Evolutionary conservation across 2,113 vertebrate genomes (phyloP).

Genomic region (Tylochromis polylepis): DNA sequence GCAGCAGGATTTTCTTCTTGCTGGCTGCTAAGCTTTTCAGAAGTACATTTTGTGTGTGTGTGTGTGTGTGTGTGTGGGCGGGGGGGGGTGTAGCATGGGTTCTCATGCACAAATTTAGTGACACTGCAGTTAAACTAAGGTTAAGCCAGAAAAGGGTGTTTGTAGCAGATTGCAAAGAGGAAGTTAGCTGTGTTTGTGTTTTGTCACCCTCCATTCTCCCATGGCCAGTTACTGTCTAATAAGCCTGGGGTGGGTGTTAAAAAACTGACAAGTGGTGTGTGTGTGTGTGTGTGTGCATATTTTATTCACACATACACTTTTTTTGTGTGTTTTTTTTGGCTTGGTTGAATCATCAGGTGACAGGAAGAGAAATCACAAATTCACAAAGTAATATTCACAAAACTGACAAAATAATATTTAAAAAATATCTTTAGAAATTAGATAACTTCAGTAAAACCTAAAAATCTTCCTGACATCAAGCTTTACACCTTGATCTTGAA

Average conservation of each 20-base stretch:
- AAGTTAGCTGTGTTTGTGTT: constrained; percentile 16
- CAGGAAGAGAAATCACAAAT: background rate
- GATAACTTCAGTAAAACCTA: background rate
- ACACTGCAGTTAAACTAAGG: background rate
- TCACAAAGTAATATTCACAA: background rate
- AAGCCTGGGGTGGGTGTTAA: background rate
- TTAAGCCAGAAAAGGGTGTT: constrained; percentile 17
- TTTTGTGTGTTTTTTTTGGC: too few relatives aligned
- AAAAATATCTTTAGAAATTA: background rate
- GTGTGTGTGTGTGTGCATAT: background rate
- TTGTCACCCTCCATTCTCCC: background rate
- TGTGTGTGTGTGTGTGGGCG: background rate
- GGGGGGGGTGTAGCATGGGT: background rate
- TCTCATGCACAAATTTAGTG: background rate
- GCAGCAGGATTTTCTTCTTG: constrained; percentile 38
- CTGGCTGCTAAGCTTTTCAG: constrained; percentile 12
- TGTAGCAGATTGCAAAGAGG: background rate
- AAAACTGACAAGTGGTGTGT: background rate
- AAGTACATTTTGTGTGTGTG: background rate
- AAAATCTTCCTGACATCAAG: background rate
- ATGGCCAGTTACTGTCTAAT: background rate
- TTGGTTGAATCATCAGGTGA: background rate
- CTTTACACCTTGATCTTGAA: background rate
- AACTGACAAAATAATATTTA: background rate
- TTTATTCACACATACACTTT: background rate